Percentiles rank a stretch among this genome's conserved stretches.
phyloP scores from a whole-genome alignment of 2,888 invertebrate species.

The Stictocephala bisonia region DNA sequence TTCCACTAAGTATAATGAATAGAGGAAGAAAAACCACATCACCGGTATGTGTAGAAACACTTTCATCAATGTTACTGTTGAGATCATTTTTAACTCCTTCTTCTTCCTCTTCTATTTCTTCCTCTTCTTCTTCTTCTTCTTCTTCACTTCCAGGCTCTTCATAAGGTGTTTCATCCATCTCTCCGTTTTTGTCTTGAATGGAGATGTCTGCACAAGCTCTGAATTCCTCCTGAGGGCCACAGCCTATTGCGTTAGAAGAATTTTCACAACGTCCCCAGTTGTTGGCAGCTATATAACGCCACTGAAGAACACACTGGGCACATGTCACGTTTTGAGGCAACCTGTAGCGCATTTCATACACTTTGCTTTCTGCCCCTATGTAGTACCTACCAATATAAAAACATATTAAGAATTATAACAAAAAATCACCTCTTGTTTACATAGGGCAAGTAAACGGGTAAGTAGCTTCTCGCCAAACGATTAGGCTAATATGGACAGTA shows the following conservation, averaged over 20 bases:
- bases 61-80: slow-evolving; percentile 64
- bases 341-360: slow-evolving; percentile 80
- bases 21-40: slow-evolving; percentile 60
- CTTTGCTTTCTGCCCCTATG: slow-evolving; percentile 80
- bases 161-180: slow-evolving; percentile 59
- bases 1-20: slow-evolving; percentile 73
- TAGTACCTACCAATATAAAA: slow-evolving; percentile 67
- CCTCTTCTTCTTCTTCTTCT: slow-evolving; percentile 50
- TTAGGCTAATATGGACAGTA: too few relatives aligned
- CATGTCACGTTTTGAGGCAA: slow-evolving; percentile 77
- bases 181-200: slow-evolving; percentile 70
- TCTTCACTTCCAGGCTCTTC: slow-evolving; percentile 32
- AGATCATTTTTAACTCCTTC: slow-evolving; percentile 66
- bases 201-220: slow-evolving; percentile 85
- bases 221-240: slow-evolving; percentile 91
- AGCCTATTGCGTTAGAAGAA: slow-evolving; percentile 83
- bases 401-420: too few relatives aligned
- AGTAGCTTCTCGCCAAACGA: too few relatives aligned
- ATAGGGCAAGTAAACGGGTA: too few relatives aligned
- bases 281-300: slow-evolving; percentile 85
- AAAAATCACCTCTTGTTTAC: too few relatives aligned
- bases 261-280: slow-evolving; percentile 84
- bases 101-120: slow-evolving; percentile 64
- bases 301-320: slow-evolving; percentile 86
- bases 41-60: too few relatives aligned